These are phyloP conservation scores for Cistogaster globosa DNA, from an alignment of 2,888 invertebrate genomes.

Conservation along the genomic window DNA sequence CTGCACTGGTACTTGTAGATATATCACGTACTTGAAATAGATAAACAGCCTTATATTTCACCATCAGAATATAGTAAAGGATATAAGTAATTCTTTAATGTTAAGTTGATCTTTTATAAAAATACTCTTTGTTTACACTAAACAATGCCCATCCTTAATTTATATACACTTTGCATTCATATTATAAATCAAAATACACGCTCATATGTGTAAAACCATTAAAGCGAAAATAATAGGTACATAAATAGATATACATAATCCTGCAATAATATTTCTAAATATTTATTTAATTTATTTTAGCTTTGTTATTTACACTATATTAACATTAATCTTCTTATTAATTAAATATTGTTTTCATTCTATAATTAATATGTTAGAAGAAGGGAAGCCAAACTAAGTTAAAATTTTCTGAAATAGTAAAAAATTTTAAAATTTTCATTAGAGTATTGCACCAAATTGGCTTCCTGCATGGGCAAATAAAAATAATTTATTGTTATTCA, in stretches of 20 bases:
- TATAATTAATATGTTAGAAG: not conserved
- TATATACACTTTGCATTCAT: too few relatives aligned
- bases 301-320: not conserved
- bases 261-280: not conserved
- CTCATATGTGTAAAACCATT: too few relatives aligned
- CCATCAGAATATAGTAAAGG: too few relatives aligned
- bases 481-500: not conserved
- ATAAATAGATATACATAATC: not conserved
- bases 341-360: slow-evolving; percentile 19
- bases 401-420: not conserved
- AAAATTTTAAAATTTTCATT: not conserved
- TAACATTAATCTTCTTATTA: slow-evolving; percentile 5
- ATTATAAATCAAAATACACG: too few relatives aligned
- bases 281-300: not conserved
- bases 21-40: too few relatives aligned
- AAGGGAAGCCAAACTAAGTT: not conserved
- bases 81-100: too few relatives aligned
- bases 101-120: too few relatives aligned
- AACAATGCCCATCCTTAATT: too few relatives aligned
- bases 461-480: not conserved
- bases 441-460: not conserved
- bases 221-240: too few relatives aligned
- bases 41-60: too few relatives aligned
- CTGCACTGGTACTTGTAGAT: too few relatives aligned
- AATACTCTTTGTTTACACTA: too few relatives aligned